Evolutionary conservation across 2,113 vertebrate genomes (phyloP).

Genomic region (Manacus vitellinus): DNA sequence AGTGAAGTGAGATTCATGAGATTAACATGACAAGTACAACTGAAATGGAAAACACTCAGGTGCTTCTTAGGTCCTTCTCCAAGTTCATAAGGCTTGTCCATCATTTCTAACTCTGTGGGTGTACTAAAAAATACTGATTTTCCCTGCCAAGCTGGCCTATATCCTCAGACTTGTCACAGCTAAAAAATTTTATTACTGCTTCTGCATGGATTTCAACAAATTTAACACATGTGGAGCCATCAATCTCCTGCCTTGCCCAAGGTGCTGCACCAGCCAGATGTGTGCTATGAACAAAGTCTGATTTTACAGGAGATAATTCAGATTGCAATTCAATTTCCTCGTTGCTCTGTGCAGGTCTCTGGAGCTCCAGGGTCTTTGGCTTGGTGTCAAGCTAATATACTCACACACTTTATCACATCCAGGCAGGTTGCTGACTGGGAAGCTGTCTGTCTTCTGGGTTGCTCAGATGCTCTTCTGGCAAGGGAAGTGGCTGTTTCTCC

Average conservation of each 20-base stretch:
- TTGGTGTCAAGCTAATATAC: background rate
- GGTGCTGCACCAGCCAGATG: background rate
- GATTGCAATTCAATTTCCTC: background rate
- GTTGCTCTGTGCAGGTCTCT: background rate
- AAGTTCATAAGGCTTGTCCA: background rate
- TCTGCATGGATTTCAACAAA: background rate
- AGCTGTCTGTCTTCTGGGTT: background rate
- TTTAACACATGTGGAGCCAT: background rate
- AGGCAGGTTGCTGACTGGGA: background rate
- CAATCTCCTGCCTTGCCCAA: background rate
- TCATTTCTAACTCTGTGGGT: background rate
- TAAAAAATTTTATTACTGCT: background rate
- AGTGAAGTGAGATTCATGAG: background rate
- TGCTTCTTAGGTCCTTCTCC: background rate
- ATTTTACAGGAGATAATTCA: background rate
- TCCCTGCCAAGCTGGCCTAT: background rate
- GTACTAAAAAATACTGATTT: background rate
- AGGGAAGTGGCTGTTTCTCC: background rate
- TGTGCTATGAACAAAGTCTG: background rate
- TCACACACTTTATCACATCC: background rate
- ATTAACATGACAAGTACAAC: background rate
- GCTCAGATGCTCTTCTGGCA: background rate
- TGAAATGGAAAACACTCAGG: background rate
- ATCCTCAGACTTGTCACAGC: background rate
- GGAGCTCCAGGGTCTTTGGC: background rate